Percentiles rank a stretch among this genome's conserved stretches.
phyloP scores from a whole-genome alignment of 2,797 vertebrate species.

The Siniperca undulata region DNA sequence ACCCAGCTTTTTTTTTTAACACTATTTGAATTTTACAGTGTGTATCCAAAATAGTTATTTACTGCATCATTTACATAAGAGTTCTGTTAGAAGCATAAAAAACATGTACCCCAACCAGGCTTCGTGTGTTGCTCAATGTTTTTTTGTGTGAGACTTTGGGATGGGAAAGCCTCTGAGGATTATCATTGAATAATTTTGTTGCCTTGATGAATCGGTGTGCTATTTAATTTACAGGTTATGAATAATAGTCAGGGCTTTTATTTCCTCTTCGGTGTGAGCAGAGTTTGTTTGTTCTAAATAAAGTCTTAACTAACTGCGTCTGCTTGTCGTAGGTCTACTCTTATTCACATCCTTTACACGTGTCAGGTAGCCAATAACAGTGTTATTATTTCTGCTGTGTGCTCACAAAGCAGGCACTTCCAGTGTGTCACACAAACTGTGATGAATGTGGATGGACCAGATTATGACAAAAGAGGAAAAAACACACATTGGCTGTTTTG shows the following conservation, averaged over 20 bases:
- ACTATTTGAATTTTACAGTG: background rate
- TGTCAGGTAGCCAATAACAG: constrained; percentile 41
- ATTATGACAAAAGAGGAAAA: constrained; percentile 21
- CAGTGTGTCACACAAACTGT: constrained; percentile 15
- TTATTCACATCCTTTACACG: constrained; percentile 21
- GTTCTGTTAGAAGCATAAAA: background rate
- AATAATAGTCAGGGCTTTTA: constrained; percentile 30
- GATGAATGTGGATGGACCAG: constrained; percentile 34
- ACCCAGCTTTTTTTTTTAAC: background rate
- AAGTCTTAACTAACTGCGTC: constrained; percentile 19
- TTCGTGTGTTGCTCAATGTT: background rate
- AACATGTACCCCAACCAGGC: background rate
- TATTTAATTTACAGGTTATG: constrained; percentile 42
- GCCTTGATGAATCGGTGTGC: constrained; percentile 37
- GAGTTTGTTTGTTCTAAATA: constrained; percentile 48
- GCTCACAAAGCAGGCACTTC: constrained; percentile 38
- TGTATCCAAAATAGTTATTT: constrained; percentile 3
- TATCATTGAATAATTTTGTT: constrained; percentile 27
- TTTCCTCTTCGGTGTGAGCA: constrained; percentile 2
- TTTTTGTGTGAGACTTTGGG: background rate
- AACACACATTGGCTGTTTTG: background rate
- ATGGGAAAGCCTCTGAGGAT: constrained; percentile 19
- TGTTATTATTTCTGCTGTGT: constrained; percentile 45
- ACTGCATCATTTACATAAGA: background rate
- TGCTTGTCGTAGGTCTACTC: background rate